Evolutionary conservation across 2,113 vertebrate species (phyloP).

Genomic region (Tinamus guttatus): DNA sequence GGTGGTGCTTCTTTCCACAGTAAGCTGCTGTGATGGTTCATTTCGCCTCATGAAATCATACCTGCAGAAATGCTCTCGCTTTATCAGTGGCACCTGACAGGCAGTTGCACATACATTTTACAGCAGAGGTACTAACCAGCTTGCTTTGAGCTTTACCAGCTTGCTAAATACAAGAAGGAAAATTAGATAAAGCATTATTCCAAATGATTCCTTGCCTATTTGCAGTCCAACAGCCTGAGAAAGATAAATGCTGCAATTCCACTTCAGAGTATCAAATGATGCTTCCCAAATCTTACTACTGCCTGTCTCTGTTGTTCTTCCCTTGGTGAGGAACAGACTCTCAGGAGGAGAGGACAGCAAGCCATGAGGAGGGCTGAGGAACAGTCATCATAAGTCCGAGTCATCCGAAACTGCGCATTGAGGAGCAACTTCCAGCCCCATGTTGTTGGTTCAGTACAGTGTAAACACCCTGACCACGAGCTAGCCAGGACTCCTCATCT

Average conservation of each 20-base stretch:
- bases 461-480: background rate
- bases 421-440: no score
- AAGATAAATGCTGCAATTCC: background rate
- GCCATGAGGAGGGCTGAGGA: no score
- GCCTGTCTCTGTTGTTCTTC: background rate
- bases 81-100: background rate
- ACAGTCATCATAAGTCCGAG: no score
- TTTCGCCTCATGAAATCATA: background rate
- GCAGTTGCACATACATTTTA: background rate
- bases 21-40: background rate
- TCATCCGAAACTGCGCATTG: no score
- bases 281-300: background rate
- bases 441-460: no score
- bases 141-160: background rate
- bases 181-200: background rate
- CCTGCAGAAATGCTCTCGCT: background rate
- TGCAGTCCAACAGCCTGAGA: background rate
- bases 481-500: background rate
- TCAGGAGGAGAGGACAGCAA: background rate
- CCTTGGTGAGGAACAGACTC: background rate
- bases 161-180: background rate
- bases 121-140: background rate
- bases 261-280: background rate
- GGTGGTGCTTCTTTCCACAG: background rate
- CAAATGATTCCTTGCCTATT: background rate